phyloP scores from a whole-genome alignment of 2,888 invertebrate genomes.

The Lycophotia porphyrea region DNA sequence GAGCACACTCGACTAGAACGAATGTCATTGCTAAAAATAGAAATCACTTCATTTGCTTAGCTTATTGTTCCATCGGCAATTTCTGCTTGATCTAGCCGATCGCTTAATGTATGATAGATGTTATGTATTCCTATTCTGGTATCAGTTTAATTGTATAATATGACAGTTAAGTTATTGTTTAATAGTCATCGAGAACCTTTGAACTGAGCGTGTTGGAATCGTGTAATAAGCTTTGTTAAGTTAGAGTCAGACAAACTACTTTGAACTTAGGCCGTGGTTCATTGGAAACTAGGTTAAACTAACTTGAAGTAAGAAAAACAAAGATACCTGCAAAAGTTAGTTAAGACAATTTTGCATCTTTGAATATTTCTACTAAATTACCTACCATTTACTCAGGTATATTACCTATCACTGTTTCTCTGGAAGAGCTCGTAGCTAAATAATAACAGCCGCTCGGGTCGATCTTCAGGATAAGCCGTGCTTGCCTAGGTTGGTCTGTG shows the following conservation, averaged over 20 bases:
- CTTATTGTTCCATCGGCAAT: slow-evolving; percentile 15
- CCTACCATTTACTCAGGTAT: not conserved
- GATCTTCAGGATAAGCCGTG: too few species aligned
- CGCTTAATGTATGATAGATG: slow-evolving; percentile 28
- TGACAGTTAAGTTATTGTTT: slow-evolving; percentile 29
- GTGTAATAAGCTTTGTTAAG: slow-evolving; percentile 13
- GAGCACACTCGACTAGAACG: slow-evolving; percentile 29
- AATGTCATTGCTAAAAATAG: slow-evolving; percentile 57
- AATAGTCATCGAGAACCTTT: slow-evolving; percentile 17
- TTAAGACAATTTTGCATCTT: not conserved
- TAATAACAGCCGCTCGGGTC: too few species aligned
- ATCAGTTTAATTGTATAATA: slow-evolving; percentile 31
- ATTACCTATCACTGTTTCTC: too few species aligned
- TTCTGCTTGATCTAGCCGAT: slow-evolving; percentile 34
- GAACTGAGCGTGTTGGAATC: slow-evolving; percentile 9
- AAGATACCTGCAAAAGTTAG: not conserved
- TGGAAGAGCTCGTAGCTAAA: too few species aligned
- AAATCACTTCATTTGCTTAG: slow-evolving; percentile 28
- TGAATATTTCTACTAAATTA: not conserved
- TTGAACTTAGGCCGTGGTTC: slow-evolving; percentile 13
- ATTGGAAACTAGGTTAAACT: slow-evolving; percentile 17
- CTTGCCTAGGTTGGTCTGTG: too few species aligned
- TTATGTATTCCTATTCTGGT: slow-evolving; percentile 33
- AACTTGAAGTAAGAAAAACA: not conserved
- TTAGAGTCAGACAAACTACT: slow-evolving; percentile 9